Conservation (phyloP, 2,113 vertebrate genomes). For the Saccopteryx leptura region DNA sequence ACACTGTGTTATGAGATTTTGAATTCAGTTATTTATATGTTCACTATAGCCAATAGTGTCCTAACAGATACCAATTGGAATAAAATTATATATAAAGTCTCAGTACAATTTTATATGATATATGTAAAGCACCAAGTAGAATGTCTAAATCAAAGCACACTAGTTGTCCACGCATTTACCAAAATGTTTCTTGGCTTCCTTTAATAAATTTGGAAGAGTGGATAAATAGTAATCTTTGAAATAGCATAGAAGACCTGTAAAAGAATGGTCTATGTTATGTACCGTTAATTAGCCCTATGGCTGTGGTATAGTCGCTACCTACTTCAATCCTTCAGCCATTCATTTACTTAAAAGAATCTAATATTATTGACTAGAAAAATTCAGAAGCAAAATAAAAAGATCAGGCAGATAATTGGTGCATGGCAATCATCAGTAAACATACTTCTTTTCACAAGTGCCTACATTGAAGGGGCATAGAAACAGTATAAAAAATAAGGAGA, state of each 20-base stretch:
- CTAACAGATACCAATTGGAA: background rate
- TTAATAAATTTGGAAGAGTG: background rate
- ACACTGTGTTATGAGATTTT: background rate
- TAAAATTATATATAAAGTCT: background rate
- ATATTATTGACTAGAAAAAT: background rate
- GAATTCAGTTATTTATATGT: conserved; percentile 1
- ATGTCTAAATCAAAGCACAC: background rate
- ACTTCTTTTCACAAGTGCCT: background rate
- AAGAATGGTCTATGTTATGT: fast-evolving
- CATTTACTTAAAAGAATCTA: background rate
- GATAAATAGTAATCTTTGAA: background rate
- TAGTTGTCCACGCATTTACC: background rate
- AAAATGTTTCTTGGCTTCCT: background rate
- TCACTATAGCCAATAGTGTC: background rate
- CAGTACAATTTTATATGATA: background rate
- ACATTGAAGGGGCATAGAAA: background rate
- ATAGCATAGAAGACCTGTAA: background rate
- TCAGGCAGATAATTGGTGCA: background rate
- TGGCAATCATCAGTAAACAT: background rate
- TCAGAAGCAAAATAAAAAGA: conserved; percentile 22
- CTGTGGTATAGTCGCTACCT: background rate
- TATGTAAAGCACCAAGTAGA: background rate
- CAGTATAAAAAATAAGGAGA: background rate
- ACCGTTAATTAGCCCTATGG: background rate
- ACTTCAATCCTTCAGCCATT: background rate